Evolutionary conservation across 2,113 vertebrate species (phyloP), one percentile per base, ranked within the genome.

Genomic region (Grammomys surdaster): DNA sequence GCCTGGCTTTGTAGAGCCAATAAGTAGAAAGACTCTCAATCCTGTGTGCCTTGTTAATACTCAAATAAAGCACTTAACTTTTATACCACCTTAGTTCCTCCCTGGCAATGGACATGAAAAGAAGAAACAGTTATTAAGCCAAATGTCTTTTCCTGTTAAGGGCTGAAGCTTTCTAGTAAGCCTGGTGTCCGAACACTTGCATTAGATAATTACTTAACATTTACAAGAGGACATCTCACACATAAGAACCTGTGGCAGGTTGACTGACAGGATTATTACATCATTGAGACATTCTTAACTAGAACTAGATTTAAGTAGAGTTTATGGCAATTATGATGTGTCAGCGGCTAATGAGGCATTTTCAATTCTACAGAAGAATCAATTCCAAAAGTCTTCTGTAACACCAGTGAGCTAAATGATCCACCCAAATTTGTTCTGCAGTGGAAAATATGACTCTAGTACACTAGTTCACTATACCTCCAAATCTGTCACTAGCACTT

Each of bases 291-390:
- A 96, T 90, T 93, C 87, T 69, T 97, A 97, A 96, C 70, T 94
- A 95, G 93, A 96, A 91, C 46, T 95, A 95, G 96, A 97, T 96
- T 97, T 96, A 97, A 97, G 97, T 70, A 96, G 89, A 92, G 31
- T 96, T 56, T 94, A 95, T 96, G 75, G 87, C 96, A 97, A 97
- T 97, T 97, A 96, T 97, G 88, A 97, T 97, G 86, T 97, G 93
- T 97, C 97, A 95, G 89, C 95, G 94, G 91, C 84, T 97, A 97
- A 97, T 95, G 96, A 97, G 84, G 94, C 97, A 96, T 96, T 88
- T 81, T 95, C 65, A 94, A 63, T 87, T 96, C 95, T 95, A 92
- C 94, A 93, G 90, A 78, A 95, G 94, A 97, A 97, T 97, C 95
- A 95, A 94, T 88, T 96, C 46, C 78, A 48, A 72, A 56, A 93